These are phyloP conservation scores for Drosophila bunnanda DNA, from an alignment of 2,888 invertebrate species.

Conservation along the genomic window DNA sequence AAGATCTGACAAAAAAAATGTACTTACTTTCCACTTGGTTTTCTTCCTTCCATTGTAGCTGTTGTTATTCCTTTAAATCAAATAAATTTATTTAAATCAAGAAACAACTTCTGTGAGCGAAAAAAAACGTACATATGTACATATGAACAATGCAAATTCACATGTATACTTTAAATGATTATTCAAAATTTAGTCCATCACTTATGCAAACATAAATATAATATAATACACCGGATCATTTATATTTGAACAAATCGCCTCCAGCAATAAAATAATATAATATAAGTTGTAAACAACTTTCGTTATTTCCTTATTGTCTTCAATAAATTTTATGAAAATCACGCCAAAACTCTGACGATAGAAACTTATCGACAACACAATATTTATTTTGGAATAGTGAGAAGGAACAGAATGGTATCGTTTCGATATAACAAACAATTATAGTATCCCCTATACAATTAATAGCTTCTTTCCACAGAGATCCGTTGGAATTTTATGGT, in stretches of 20 bases:
- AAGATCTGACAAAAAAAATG: background rate
- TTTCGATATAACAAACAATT: too few relatives aligned
- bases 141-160: background rate
- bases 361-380: background rate
- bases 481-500: too few relatives aligned
- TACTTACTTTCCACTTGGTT: background rate
- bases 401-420: background rate
- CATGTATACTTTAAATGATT: background rate
- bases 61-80: background rate
- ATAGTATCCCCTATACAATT: too few relatives aligned
- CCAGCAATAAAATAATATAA: background rate
- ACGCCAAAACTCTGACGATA: background rate
- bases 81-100: background rate
- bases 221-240: background rate
- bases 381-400: background rate
- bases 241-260: background rate
- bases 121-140: background rate
- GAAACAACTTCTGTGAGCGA: background rate
- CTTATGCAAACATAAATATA: background rate
- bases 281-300: slow-evolving; percentile 2
- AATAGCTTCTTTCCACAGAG: too few relatives aligned
- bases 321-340: background rate
- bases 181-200: background rate
- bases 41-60: background rate
- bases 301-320: background rate